Evolutionary conservation across 2,888 invertebrate species (phyloP), one percentile per base, ranked within the genome.

Genomic region (Campaea margaritaria): DNA sequence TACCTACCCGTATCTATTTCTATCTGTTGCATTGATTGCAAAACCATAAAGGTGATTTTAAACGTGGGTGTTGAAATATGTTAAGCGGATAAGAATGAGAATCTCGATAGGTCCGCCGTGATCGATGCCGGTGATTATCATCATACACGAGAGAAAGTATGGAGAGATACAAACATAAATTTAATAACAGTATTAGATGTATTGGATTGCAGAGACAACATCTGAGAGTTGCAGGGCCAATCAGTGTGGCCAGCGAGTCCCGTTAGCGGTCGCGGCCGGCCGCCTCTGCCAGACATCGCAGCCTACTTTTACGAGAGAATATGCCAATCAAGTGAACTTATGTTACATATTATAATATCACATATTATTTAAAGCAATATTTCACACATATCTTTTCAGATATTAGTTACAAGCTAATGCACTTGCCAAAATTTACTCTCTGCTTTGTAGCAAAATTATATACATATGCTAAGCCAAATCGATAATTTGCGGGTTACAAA

Each of bases 111-210:
- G 76, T 81, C 78, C 79, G 64, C 67, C 68, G 82, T 87, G 87
- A 89, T 86, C 83, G 83, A 89, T 88, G 84, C 73, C 73, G 72
- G 75, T 80, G 83, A 86, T 86, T 85, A 86, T 77, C 76, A 78
- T 77, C 80, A 80, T 79, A 83, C 78, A 79, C 69, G 75, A 80
- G 88, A 86, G 89, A 90, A 91, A 91, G 91, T 89, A 84, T 81
- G 75, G 72, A 75, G 69, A 77, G 80, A 82, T 81, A 81, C 76
- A 81, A 80, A 85, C 83, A 87, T 86, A 85, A 85, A 86, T 86
- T 88, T 88, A 89, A 88, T 89, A 88, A 89, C 87, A 88, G 86
- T 87, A 88, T 86, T 87, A 88, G 88, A 89, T 86, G 83, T 89
- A 88, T 89, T 82, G 83, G 82, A 84, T 87, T 85, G 84, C 86